phyloP scores from a whole-genome alignment of 2,888 invertebrate species.

The Tenthredo mesomela region DNA sequence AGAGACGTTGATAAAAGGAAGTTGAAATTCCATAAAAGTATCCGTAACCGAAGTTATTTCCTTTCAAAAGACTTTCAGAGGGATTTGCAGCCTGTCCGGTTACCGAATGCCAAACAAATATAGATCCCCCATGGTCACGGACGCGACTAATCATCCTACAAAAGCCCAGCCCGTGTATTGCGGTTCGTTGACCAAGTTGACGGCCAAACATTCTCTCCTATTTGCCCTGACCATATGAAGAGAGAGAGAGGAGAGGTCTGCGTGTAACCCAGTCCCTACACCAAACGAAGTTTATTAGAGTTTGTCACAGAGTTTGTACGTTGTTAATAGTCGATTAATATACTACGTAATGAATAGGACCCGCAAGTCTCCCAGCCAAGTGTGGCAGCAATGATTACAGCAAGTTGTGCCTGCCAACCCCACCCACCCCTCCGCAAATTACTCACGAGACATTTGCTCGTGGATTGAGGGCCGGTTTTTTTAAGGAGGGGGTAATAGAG shows the following conservation, averaged over 20 bases:
- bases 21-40: not conserved
- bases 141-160: not conserved
- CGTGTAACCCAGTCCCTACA: not conserved
- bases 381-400: slow-evolving; percentile 60
- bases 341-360: slow-evolving; percentile 10
- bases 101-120: slow-evolving; percentile 11
- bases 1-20: not conserved
- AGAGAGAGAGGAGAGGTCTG: not conserved
- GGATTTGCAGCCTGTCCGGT: not conserved
- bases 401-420: slow-evolving; percentile 60
- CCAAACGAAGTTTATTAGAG: not conserved
- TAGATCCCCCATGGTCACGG: slow-evolving; percentile 37
- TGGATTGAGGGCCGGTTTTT: slow-evolving; percentile 40
- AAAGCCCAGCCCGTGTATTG: not conserved
- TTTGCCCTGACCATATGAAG: not conserved
- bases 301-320: slow-evolving; percentile 5
- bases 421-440: slow-evolving; percentile 56
- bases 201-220: not conserved
- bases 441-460: slow-evolving; percentile 48
- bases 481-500: slow-evolving; percentile 59
- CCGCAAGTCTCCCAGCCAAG: slow-evolving; percentile 55
- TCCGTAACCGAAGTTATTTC: not conserved
- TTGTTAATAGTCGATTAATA: slow-evolving; percentile 22
- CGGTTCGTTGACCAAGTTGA: slow-evolving; percentile 24
- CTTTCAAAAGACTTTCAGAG: not conserved